Percentiles rank a stretch among this genome's conserved stretches.
Evolutionary conservation across 1,140 invertebrate species (phyloP).

Genomic region (Ectropis grisescens): DNA sequence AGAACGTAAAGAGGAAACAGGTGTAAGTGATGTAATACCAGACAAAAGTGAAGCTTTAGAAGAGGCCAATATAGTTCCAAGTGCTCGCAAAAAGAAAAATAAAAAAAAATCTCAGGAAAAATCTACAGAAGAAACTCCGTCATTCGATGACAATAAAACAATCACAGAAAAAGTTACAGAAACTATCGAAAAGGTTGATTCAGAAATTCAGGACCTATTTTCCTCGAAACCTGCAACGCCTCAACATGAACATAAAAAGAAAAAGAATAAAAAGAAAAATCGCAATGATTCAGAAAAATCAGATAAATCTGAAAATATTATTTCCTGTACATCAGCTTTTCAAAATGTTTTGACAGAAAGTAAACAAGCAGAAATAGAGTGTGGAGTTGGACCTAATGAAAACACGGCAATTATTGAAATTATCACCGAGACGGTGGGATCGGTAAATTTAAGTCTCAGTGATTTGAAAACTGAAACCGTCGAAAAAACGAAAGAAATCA

Average conservation of each 20-base stretch:
- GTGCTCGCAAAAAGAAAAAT: constrained; percentile 24
- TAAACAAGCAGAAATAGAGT: too few species aligned
- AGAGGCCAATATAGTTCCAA: constrained; percentile 7
- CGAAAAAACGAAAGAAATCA: constrained; percentile 4
- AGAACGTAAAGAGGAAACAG: not conserved
- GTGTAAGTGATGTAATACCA: constrained; percentile 1
- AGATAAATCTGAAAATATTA: constrained; percentile 27
- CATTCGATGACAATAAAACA: too few species aligned
- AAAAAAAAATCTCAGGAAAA: constrained; percentile 15
- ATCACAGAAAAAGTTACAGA: too few species aligned
- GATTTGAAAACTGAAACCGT: too few species aligned
- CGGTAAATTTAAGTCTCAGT: too few species aligned
- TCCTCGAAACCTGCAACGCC: too few species aligned
- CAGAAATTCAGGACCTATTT: too few species aligned
- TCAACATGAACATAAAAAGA: constrained; percentile 26
- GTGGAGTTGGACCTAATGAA: too few species aligned
- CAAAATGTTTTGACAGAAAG: constrained; percentile 24
- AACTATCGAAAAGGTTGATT: too few species aligned
- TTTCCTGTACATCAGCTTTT: constrained; percentile 36
- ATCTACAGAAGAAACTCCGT: not conserved
- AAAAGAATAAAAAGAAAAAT: constrained; percentile 56
- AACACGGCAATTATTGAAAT: too few species aligned
- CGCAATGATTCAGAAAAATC: constrained; percentile 43
- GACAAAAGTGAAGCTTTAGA: constrained; percentile 4
- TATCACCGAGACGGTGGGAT: too few species aligned